Percentiles rank a stretch among this genome's conserved stretches.
phyloP scores from a whole-genome alignment of 2,113 vertebrate species.

The Indicator indicator region DNA sequence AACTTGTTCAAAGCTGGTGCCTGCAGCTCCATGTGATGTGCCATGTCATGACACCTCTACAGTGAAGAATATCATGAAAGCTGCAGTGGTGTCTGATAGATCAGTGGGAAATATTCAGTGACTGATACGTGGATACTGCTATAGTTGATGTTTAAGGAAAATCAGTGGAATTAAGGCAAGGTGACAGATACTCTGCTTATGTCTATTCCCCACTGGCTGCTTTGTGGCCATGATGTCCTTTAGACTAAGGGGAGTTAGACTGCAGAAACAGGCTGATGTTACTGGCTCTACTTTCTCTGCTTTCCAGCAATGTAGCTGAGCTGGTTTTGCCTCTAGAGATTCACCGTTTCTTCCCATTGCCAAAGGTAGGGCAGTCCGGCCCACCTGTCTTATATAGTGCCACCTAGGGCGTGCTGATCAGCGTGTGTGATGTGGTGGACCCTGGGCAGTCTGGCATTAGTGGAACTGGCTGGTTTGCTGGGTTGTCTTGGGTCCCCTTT shows the following conservation, averaged over 20 bases:
- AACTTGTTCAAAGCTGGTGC: not conserved
- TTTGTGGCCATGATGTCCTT: not conserved
- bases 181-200: not conserved
- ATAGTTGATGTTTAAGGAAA: not conserved
- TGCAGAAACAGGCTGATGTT: not conserved
- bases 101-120: not conserved
- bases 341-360: not conserved
- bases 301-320: not conserved
- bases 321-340: not conserved
- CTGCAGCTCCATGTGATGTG: accelerated
- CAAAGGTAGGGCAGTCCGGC: not conserved
- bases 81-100: not conserved
- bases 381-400: not conserved
- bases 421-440: not conserved
- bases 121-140: not conserved
- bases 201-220: not conserved
- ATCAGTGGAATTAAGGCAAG: not conserved
- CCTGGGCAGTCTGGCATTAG: not conserved
- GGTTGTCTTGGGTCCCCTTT: accelerated
- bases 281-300: not conserved
- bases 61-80: not conserved
- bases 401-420: accelerated
- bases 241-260: not conserved
- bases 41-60: not conserved
- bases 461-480: not conserved